These are phyloP conservation scores for Aurelia aurita DNA, from an alignment of 30 jellyfish, hydroid and myxozoan genomes.

Conservation along the genomic window DNA sequence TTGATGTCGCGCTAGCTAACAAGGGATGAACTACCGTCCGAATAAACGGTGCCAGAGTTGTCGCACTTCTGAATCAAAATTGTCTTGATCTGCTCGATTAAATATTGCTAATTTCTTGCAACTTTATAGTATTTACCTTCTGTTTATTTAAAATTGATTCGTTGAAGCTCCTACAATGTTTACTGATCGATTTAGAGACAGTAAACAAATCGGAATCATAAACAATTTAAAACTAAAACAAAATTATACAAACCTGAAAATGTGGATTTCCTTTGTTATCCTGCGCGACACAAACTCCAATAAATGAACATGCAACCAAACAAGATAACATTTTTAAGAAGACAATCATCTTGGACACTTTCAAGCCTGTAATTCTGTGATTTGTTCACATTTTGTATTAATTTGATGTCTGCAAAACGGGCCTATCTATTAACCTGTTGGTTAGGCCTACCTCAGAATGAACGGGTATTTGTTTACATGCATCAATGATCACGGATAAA, in stretches of 20 bases:
- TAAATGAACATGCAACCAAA: neutral
- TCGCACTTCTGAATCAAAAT: no score
- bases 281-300: neutral
- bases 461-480: slow-evolving; percentile 31
- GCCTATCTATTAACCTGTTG: neutral
- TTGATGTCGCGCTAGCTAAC: no score
- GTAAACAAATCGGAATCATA: neutral
- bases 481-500: slow-evolving; percentile 30
- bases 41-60: no score
- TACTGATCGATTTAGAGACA: neutral
- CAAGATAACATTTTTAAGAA: neutral
- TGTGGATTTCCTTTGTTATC: slow-evolving; percentile 2
- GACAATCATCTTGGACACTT: neutral
- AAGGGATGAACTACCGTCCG: no score
- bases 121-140: no score
- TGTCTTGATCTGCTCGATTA: no score
- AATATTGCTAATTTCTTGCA: no score
- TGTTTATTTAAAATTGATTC: no score
- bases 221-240: neutral
- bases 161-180: neutral
- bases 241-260: slow-evolving; percentile 11
- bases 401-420: neutral
- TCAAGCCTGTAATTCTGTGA: neutral
- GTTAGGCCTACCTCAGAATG: slow-evolving; percentile 35
- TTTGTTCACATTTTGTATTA: neutral